phyloP scores from a whole-genome alignment of 2,797 vertebrate genomes.

The Otolemur crassicaudatus region DNA sequence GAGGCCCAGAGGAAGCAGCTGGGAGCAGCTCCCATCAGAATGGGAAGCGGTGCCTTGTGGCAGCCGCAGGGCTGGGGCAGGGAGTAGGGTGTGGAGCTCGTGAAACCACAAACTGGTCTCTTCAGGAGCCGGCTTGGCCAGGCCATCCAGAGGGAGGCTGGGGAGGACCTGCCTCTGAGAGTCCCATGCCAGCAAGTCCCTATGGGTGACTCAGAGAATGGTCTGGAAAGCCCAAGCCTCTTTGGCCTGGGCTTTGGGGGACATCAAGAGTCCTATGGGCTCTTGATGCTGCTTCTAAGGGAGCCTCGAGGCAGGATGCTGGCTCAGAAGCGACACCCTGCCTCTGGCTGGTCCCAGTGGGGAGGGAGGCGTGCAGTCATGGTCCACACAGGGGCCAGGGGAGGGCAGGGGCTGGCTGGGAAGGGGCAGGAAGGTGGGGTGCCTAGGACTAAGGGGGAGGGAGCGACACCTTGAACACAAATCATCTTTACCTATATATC shows the following conservation, averaged over 20 bases:
- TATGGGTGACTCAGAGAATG: background rate
- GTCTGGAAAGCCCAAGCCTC: constrained; percentile 17
- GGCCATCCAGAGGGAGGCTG: background rate
- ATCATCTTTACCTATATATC: constrained; percentile 96
- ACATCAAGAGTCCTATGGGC: constrained; percentile 66
- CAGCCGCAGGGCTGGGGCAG: constrained; percentile 41
- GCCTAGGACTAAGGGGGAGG: constrained; percentile 72
- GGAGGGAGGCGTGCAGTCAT: constrained; percentile 62
- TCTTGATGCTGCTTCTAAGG: constrained; percentile 59
- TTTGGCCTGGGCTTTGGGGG: background rate
- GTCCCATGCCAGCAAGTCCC: background rate
- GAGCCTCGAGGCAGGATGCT: constrained; percentile 72
- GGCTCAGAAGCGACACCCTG: constrained; percentile 73
- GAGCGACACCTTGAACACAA: constrained; percentile 89
- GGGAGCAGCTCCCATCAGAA: background rate
- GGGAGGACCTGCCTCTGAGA: background rate
- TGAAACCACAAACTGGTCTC: background rate
- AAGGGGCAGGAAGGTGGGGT: background rate
- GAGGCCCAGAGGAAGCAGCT: constrained; percentile 58
- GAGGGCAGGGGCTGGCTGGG: background rate
- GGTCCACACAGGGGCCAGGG: constrained; percentile 11
- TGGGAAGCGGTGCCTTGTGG: background rate
- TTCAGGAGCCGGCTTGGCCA: constrained; percentile 7
- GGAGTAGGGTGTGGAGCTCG: background rate
- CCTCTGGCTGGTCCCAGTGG: constrained; percentile 59